These are phyloP conservation scores for Drosophila azteca DNA, from an alignment of 1,140 invertebrate species.

Conservation along the genomic window DNA sequence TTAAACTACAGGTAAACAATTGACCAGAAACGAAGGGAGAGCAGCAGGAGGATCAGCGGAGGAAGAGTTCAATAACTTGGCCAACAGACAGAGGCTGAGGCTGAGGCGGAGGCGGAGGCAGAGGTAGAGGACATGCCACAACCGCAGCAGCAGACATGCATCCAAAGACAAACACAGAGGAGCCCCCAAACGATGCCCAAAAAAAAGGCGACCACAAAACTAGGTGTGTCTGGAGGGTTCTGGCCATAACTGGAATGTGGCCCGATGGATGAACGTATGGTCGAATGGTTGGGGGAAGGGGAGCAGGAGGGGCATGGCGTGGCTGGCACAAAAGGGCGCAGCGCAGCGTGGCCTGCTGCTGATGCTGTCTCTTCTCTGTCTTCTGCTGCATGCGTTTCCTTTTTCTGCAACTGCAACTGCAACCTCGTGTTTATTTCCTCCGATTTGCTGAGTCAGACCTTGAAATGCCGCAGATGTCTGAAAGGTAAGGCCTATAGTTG, in stretches of 20 bases:
- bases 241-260: slow-evolving; percentile 78
- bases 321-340: slow-evolving; percentile 67
- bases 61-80: slow-evolving; percentile 55
- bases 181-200: slow-evolving; percentile 18
- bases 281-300: background rate
- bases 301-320: background rate
- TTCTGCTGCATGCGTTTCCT: slow-evolving; percentile 14
- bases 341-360: slow-evolving; percentile 54
- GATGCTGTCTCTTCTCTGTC: slow-evolving; percentile 25
- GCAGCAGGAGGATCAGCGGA: no score
- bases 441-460: slow-evolving; percentile 75
- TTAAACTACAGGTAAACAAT: slow-evolving; percentile 72
- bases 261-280: slow-evolving; percentile 29
- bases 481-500: slow-evolving; percentile 50
- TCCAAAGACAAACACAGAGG: slow-evolving; percentile 7
- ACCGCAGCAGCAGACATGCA: slow-evolving; percentile 1
- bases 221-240: slow-evolving; percentile 74
- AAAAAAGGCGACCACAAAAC: slow-evolving; percentile 33
- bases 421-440: slow-evolving; percentile 29
- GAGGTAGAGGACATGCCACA: background rate
- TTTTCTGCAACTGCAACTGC: background rate
- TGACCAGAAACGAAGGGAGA: slow-evolving; percentile 23
- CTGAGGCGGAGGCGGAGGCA: no score
- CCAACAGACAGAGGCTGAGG: background rate
- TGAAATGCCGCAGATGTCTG: slow-evolving; percentile 79